Evolutionary conservation across 2,888 invertebrate species (phyloP), one percentile per base, ranked within the genome.

Genomic region (Drosophila borborema): DNA sequence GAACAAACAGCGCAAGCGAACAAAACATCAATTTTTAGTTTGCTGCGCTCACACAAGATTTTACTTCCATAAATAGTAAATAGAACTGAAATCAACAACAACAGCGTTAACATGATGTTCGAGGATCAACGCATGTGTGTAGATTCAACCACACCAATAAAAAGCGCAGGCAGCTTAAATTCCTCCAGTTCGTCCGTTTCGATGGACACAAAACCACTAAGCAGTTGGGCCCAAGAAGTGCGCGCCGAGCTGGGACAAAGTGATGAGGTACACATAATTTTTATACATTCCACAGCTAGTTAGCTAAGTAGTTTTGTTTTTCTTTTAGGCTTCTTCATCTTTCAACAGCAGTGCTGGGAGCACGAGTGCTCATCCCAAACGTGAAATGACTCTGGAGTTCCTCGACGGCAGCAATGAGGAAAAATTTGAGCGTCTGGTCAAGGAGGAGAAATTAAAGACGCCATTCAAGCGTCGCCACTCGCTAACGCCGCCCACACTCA

Each of bases 401-500:
- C 64, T 90, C 60, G 93, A 93, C 63, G 90, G 85, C 40, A 89
- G 81, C 38, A 93, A 93, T 76, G 93, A 93, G 60, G 87, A 91
- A 20, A 93, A 93, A 74, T 93, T 92, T 61, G 92, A 92, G 34
- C 90, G 91, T 38, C 78, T 93, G 1, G 74, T 93, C 0, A 92
- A 91, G 64, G 92, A 93, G 16, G 92, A 93, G 1, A 93, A 93
- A 81, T 62, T 93, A 3, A 93, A 92, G 76, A 93, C 93, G 3
- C 92, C 93, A 0, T 93, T 92, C 54, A 93, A 93, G 66, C 85
- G 93, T 7, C 92, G 93, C 9, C 90, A 93, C 46, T 93, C 93
- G 0, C 82, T 86, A 38, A 91, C 92, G 10, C 90, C 90, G 14
- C 90, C 92, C 0, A 91, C 60, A 9, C 41, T 56, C 16, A 80